Percentiles rank a stretch among this genome's conserved stretches.
These are phyloP conservation scores for Dendroctonus valens DNA, from an alignment of 1,140 invertebrate species.

Conservation along the genomic window DNA sequence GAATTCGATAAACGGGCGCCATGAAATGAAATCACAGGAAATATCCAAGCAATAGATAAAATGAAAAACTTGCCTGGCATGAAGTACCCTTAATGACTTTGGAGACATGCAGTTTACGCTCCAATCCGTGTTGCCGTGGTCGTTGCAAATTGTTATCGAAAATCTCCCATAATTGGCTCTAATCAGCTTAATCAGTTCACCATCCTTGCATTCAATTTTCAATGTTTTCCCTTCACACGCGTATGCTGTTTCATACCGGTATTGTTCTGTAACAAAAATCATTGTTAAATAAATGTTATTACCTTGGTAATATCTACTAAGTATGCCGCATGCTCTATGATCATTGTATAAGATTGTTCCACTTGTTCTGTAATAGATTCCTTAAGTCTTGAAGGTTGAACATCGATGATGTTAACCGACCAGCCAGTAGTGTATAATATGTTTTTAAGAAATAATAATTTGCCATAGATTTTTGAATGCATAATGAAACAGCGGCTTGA, in stretches of 20 bases:
- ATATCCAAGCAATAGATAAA: not conserved
- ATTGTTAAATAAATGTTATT: slow-evolving; percentile 34
- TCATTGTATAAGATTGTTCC: slow-evolving; percentile 3
- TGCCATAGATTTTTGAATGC: no score
- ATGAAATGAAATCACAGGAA: no score
- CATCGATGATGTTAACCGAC: not conserved
- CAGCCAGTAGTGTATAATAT: no score
- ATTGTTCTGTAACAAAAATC: slow-evolving; percentile 35
- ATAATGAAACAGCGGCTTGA: no score
- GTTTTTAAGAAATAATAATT: no score
- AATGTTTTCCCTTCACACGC: slow-evolving; percentile 91
- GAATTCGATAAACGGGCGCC: no score
- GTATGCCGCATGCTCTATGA: slow-evolving; percentile 17
- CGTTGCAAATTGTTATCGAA: slow-evolving; percentile 95
- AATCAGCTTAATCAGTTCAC: slow-evolving; percentile 86
- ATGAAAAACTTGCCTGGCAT: slow-evolving; percentile 65
- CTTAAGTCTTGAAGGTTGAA: slow-evolving; percentile 6
- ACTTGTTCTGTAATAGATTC: slow-evolving; percentile 13
- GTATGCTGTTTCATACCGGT: slow-evolving; percentile 84
- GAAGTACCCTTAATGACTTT: slow-evolving; percentile 75
- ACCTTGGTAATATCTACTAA: slow-evolving; percentile 28
- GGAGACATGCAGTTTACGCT: slow-evolving; percentile 93
- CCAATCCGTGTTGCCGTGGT: slow-evolving; percentile 94
- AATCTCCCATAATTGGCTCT: slow-evolving; percentile 94
- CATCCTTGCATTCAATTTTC: slow-evolving; percentile 82